Evolutionary conservation across 1,140 invertebrate species (phyloP).

Genomic region (Drosophila pseudoananassae): DNA sequence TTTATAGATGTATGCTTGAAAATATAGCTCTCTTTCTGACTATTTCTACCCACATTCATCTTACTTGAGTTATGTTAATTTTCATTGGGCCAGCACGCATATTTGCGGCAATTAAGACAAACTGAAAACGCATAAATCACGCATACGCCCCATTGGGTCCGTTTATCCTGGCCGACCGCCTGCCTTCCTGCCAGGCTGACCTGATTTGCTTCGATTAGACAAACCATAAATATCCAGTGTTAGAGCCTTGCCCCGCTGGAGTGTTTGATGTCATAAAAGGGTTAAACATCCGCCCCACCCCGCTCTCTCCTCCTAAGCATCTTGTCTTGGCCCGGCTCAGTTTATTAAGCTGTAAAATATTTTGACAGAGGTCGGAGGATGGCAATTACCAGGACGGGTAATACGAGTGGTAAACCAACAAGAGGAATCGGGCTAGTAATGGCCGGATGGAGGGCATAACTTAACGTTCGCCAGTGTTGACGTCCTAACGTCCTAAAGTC

Average conservation of each 20-base stretch:
- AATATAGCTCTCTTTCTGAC: neutral
- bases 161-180: conserved; percentile 2
- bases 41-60: conserved; percentile 31
- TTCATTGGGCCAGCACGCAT: conserved; percentile 42
- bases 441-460: conserved; percentile 61
- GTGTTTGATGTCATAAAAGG: conserved; percentile 54
- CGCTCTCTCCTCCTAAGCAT: neutral
- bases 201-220: conserved; percentile 71
- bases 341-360: conserved; percentile 63
- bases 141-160: conserved; percentile 64
- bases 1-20: neutral
- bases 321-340: conserved; percentile 13
- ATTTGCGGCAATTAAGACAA: conserved; percentile 65
- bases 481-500: conserved; percentile 55
- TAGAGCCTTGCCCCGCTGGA: conserved; percentile 31
- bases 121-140: conserved; percentile 58
- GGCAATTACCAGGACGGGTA: conserved; percentile 63
- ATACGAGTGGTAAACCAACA: conserved; percentile 61
- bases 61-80: conserved; percentile 44
- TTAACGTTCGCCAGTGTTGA: conserved; percentile 62
- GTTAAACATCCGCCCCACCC: conserved; percentile 36
- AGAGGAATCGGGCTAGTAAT: conserved; percentile 33
- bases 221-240: conserved; percentile 58
- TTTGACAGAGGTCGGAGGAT: conserved; percentile 59
- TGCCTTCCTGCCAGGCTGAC: conserved; percentile 29